Evolutionary conservation across 1,140 invertebrate genomes (phyloP), one percentile per base, ranked within the genome.

Genomic region (Neodiprion pinetum): DNA sequence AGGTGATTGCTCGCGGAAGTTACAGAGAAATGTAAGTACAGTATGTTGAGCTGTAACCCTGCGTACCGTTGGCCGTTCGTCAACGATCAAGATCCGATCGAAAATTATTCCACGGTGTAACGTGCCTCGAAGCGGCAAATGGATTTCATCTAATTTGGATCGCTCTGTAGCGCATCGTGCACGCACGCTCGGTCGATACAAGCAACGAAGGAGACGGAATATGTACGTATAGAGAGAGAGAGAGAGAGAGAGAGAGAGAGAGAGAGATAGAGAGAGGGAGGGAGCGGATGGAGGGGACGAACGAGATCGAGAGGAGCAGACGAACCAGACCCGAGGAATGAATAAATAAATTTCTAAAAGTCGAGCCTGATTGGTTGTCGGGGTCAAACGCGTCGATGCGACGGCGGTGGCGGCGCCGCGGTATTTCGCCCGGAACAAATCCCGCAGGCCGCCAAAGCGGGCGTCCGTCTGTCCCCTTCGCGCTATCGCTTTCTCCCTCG

Each of bases 81-180:
- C 53, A 61, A 61, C 53, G 11, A 17, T 61, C 28, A 5, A 40
- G 28, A 3, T 5, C 28, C 28, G 28, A 40, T 40, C 1, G 28
- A 40, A 17, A 61, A 61, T 61, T 61, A 61, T 61, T 61, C n/a
- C 53, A 9, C 53, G 53, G 53, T 14, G n/a, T 61, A 61, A 61
- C 53, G 8, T 9, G 53, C n/a, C 53, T 61, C 53, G 8, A 61
- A 14, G 53, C 53, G 53, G 53, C 4, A 61, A 61, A 61, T 61
- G 53, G 53, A 61, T 61, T 61, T 61, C 53, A 61, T 61, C 5
- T 61, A 9, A 61, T 61, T 61, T 17, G 53, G 53, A 8, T 61
- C 53, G 53, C 53, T 61, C 28, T 61, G 53, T 61, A 61, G 53
- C 53, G 53, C 53, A 61, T 61, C 53, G 53, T 61, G 53, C 53